Percentiles rank a stretch among this genome's conserved stretches.
These are phyloP conservation scores for Pollicipes pollicipes DNA, from an alignment of 1,140 invertebrate species.

Conservation along the genomic window DNA sequence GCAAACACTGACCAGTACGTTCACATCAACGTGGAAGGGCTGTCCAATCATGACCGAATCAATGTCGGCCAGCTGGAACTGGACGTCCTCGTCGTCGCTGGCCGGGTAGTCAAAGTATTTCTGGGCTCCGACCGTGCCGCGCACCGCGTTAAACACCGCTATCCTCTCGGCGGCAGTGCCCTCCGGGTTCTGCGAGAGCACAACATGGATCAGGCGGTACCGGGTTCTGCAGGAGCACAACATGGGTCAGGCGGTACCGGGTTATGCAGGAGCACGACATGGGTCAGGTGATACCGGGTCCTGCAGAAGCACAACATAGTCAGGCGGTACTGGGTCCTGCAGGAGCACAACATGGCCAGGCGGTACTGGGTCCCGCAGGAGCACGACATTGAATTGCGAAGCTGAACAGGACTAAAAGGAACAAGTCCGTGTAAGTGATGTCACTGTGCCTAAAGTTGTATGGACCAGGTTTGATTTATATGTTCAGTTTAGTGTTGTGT, in stretches of 20 bases:
- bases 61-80: constrained; percentile 46
- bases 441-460: too few relatives aligned
- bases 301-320: constrained; percentile 31
- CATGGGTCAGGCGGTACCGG: too few relatives aligned
- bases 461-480: too few relatives aligned
- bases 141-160: constrained; percentile 45
- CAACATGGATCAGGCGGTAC: too few relatives aligned
- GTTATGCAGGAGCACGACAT: background rate
- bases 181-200: constrained; percentile 17
- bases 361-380: too few relatives aligned
- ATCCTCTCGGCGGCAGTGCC: constrained; percentile 44
- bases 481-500: too few relatives aligned
- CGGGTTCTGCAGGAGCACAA: background rate
- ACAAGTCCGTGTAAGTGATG: too few relatives aligned
- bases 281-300: background rate
- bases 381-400: too few relatives aligned
- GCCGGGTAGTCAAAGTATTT: constrained; percentile 41
- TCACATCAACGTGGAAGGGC: constrained; percentile 42
- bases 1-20: constrained; percentile 34
- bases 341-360: background rate
- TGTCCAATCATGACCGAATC: constrained; percentile 47
- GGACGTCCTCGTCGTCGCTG: constrained; percentile 38
- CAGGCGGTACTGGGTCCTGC: too few relatives aligned
- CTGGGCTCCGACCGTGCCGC: constrained; percentile 41
- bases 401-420: too few relatives aligned